These are phyloP conservation scores for Psettodes erumei DNA, from an alignment of 2,113 vertebrate genomes.

Conservation along the genomic window DNA sequence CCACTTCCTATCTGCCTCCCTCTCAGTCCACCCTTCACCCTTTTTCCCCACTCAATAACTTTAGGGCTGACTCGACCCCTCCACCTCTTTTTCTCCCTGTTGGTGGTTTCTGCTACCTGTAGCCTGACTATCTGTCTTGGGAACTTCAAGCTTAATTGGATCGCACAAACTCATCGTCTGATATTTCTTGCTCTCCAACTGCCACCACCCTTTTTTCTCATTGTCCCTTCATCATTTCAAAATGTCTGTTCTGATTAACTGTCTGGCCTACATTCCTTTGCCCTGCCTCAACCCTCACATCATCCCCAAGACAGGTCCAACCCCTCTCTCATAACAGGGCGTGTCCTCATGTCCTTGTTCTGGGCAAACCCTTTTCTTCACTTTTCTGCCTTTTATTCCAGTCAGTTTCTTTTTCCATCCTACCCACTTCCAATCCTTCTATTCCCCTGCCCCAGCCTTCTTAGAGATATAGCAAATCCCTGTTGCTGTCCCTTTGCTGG, in stretches of 20 bases:
- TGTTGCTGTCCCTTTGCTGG: slow-evolving; percentile 41
- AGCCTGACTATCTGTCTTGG: neutral
- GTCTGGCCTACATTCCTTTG: slow-evolving; percentile 58
- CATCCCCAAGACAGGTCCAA: slow-evolving; percentile 57
- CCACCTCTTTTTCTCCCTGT: neutral
- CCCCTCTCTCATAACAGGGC: slow-evolving; percentile 49
- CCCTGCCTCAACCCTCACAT: slow-evolving; percentile 58
- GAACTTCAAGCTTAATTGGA: neutral
- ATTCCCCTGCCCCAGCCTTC: neutral
- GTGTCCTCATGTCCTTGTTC: slow-evolving; percentile 46
- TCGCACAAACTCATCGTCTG: slow-evolving; percentile 20
- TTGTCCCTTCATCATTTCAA: slow-evolving; percentile 6
- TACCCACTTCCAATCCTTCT: neutral
- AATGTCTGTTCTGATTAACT: slow-evolving; percentile 47
- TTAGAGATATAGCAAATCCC: slow-evolving; percentile 21
- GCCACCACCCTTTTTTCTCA: slow-evolving; percentile 10
- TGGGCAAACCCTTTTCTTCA: slow-evolving; percentile 21
- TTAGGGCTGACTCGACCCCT: slow-evolving; percentile 15
- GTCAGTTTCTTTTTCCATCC: neutral
- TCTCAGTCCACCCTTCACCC: neutral
- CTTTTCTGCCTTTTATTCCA: neutral
- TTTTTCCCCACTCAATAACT: slow-evolving; percentile 38
- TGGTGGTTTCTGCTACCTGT: neutral
- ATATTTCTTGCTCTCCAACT: slow-evolving; percentile 20
- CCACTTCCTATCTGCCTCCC: neutral